Percentiles rank a stretch among this genome's conserved stretches.
Evolutionary conservation across 2,888 invertebrate genomes (phyloP).

Genomic region (Nemotelus nigrinus): DNA sequence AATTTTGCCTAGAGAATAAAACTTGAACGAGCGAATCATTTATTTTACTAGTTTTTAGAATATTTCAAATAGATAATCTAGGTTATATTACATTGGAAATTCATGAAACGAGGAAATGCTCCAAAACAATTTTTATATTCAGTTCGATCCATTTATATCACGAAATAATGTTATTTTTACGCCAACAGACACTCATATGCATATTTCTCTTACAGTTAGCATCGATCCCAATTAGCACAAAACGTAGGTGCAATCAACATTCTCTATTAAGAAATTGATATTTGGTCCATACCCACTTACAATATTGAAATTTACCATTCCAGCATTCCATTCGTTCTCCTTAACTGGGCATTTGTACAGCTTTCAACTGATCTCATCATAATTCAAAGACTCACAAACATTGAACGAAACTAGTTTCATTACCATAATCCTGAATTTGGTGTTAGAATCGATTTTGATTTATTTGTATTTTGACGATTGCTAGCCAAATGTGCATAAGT

Average conservation of each 20-base stretch:
- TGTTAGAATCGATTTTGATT: background rate
- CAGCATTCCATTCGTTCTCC: background rate
- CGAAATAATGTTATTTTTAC: too few species aligned
- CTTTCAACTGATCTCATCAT: background rate
- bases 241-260: background rate
- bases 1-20: too few species aligned
- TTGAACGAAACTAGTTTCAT: background rate
- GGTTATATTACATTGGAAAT: too few species aligned
- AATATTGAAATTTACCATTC: background rate
- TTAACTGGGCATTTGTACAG: background rate
- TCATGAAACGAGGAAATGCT: too few species aligned
- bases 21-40: too few species aligned
- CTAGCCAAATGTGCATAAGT: too few species aligned
- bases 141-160: too few species aligned
- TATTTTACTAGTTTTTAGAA: too few species aligned
- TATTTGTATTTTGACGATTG: background rate
- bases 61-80: too few species aligned
- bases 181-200: too few species aligned
- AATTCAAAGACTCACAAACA: background rate
- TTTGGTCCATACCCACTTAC: background rate
- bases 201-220: background rate
- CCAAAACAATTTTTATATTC: too few species aligned
- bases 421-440: background rate
- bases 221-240: background rate
- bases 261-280: background rate